Conservation (phyloP, 64 coral and sea anemone genomes). For the Pachyseris speciosa region DNA sequence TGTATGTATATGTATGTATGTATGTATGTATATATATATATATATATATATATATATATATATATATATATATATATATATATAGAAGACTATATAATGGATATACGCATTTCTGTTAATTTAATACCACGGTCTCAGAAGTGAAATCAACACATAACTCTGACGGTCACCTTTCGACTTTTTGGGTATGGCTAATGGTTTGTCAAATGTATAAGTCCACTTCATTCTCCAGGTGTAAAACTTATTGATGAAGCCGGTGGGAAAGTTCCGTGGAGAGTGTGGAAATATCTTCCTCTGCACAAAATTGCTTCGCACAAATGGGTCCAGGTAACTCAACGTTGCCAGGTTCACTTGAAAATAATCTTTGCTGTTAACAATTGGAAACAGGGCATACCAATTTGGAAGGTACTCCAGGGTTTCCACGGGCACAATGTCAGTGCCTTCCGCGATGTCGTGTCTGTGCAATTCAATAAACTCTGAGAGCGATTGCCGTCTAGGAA, state of each 20-base stretch:
- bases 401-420: not conserved
- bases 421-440: not conserved
- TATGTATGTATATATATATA: too few species aligned
- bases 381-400: not conserved
- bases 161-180: too few species aligned
- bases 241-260: not conserved
- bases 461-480: not conserved
- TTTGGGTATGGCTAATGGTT: not conserved
- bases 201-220: not conserved
- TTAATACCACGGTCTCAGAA: too few species aligned
- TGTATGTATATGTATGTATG: too few species aligned
- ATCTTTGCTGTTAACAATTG: not conserved
- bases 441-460: not conserved
- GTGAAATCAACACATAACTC: too few species aligned
- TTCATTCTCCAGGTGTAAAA: not conserved
- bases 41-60: too few species aligned
- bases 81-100: too few species aligned
- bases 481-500: not conserved
- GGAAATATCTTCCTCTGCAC: not conserved
- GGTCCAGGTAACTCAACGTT: not conserved
- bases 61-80: too few species aligned
- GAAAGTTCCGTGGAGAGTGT: not conserved
- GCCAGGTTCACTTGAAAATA: not conserved
- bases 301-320: not conserved
- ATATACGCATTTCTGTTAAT: too few species aligned